Conservation (phyloP, 1,140 invertebrate species). For the Luehdorfia chinensis region DNA sequence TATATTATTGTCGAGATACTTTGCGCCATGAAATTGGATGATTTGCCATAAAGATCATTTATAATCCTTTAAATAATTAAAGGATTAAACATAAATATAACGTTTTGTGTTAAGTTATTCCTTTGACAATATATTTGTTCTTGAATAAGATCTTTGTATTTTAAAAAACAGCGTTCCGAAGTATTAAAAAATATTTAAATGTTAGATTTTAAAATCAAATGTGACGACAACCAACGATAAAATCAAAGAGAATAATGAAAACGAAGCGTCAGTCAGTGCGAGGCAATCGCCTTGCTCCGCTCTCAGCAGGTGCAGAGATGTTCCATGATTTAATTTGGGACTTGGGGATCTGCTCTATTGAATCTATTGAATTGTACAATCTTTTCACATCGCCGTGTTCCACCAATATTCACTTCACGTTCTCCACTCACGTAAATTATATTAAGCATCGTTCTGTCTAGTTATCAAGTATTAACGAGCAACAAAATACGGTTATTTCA, state of each 20-base stretch:
- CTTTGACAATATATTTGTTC: no score
- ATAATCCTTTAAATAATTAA: no score
- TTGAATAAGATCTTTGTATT: no score
- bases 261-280: slow-evolving; percentile 38
- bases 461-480: slow-evolving; percentile 22
- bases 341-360: slow-evolving; percentile 69
- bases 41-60: no score
- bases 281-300: slow-evolving; percentile 40
- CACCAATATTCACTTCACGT: slow-evolving; percentile 30
- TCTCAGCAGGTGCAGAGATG: slow-evolving; percentile 59
- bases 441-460: slow-evolving; percentile 35
- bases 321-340: slow-evolving; percentile 76
- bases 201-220: slow-evolving; percentile 14
- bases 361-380: slow-evolving; percentile 64
- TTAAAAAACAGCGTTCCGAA: no score
- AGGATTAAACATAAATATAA: no score
- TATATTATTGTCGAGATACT: no score
- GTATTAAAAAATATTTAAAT: no score
- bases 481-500: slow-evolving; percentile 11
- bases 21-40: no score
- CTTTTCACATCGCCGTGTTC: slow-evolving; percentile 46
- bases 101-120: no score
- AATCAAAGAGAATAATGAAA: slow-evolving; percentile 43
- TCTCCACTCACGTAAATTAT: slow-evolving; percentile 34
- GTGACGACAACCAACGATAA: slow-evolving; percentile 16